Evolutionary conservation across 1,140 invertebrate species (phyloP).

Genomic region (Eciton burchellii): DNA sequence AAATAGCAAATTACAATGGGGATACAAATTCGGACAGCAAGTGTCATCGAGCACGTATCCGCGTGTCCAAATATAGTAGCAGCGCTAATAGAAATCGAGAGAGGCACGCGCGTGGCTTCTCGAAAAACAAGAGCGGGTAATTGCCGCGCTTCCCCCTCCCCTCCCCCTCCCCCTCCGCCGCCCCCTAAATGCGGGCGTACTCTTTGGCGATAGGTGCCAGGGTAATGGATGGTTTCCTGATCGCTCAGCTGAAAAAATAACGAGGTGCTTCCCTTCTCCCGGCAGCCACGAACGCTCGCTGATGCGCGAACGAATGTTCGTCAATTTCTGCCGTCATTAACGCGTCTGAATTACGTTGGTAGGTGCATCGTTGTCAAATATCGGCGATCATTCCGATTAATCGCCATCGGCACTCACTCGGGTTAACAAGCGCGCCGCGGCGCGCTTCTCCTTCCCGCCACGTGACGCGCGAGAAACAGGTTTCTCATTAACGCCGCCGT

Average conservation of each 20-base stretch:
- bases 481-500: conserved; percentile 47
- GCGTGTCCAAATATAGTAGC: neutral
- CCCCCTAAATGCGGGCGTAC: conserved; percentile 49
- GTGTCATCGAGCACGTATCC: neutral
- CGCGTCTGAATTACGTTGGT: neutral
- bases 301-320: conserved; percentile 21
- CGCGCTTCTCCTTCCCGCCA: neutral
- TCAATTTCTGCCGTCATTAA: conserved; percentile 18
- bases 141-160: too few relatives aligned
- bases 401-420: neutral
- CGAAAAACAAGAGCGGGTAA: conserved; percentile 78
- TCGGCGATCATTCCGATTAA: neutral
- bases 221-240: conserved; percentile 41
- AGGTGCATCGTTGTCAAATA: neutral
- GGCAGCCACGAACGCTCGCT: neutral
- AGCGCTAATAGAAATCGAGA: conserved; percentile 59
- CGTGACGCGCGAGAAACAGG: conserved; percentile 35
- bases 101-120: conserved; percentile 74
- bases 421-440: neutral
- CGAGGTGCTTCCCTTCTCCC: conserved; percentile 57
- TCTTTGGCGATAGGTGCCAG: conserved; percentile 57
- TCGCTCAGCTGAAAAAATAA: conserved; percentile 80
- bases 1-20: too few relatives aligned
- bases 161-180: too few relatives aligned
- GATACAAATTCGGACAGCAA: too few relatives aligned